Base-by-base conservation (phyloP, 2,888 invertebrate genomes). In the Hydroisotoma schaefferi region DNA sequence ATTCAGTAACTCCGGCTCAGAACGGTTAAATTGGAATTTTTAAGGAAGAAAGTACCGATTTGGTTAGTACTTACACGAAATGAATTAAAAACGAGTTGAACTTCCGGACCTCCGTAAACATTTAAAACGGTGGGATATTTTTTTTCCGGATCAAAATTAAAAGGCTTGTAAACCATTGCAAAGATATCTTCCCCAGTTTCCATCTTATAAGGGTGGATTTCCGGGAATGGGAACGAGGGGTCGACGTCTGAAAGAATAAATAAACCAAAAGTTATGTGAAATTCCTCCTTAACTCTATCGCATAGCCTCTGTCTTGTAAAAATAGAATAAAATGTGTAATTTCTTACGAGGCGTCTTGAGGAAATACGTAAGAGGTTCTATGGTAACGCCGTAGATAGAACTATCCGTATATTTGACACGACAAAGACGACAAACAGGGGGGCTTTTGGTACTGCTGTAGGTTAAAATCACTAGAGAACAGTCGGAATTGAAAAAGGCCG, bases 31-130 rank as follows among this genome's bases (percentile, higher is more conserved):
- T n/a, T n/a, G n/a, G n/a, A n/a, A n/a, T n/a, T n/a, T n/a, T n/a
- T n/a, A n/a, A n/a, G n/a, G n/a, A n/a, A n/a, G n/a, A n/a, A n/a
- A n/a, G n/a, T n/a, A n/a, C n/a, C n/a, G n/a, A n/a, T n/a, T n/a
- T n/a, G n/a, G n/a, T n/a, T n/a, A n/a, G 5, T 25, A 8, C 77
- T 77, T 75, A 91, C 91, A 83, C 92, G 91, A 75, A 92, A 95
- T 5, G 90, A 88, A 79, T 99, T 98, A 56, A 91, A 90, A 62
- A 99, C 98, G 38, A 95, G 84, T 80, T 99, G 98, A 49, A 98
- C 94, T 77, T 97, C 95, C 0, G 99, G 99, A 0, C 99, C 99
- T 2, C 95, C 99, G 76, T 99, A 99, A 55, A 99, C 92, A 78
- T 94, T 94, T 52, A 98, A 82, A 62, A 99, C 87, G 18, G 94